Percentiles rank a stretch among this genome's conserved stretches.
Conservation (phyloP, 2,113 vertebrate genomes). For the Murina feae region DNA sequence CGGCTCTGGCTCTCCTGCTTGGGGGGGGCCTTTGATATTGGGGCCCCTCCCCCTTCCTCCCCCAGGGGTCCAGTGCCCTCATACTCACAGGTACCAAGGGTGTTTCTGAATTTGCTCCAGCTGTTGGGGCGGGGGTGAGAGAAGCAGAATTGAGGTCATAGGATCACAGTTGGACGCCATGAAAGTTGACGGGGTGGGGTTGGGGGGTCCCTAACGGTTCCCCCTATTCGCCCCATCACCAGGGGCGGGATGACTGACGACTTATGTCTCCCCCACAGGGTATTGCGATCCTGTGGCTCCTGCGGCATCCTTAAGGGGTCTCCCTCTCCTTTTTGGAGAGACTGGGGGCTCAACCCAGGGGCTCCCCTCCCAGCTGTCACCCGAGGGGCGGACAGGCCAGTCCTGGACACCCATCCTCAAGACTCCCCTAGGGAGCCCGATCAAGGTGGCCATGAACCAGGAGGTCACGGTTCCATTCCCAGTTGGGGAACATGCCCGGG, state of each 20-base stretch:
- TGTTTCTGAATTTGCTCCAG: slow-evolving; percentile 95
- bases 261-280: neutral
- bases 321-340: neutral
- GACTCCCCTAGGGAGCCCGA: neutral
- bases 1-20: neutral
- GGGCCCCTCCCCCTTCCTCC: neutral
- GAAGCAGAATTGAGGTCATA: slow-evolving; percentile 18
- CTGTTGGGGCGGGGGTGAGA: slow-evolving; percentile 69
- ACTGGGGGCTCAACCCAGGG: neutral
- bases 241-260: neutral
- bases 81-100: slow-evolving; percentile 94
- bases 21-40: neutral
- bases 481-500: too few species aligned
- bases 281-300: too few species aligned
- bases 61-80: neutral
- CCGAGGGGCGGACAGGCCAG: neutral
- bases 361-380: too few species aligned
- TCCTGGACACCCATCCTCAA: neutral
- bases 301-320: too few species aligned
- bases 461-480: too few species aligned
- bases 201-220: neutral
- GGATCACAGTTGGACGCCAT: neutral
- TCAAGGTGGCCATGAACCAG: too few species aligned
- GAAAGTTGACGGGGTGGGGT: neutral
- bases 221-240: neutral